Percentiles rank a stretch among this genome's conserved stretches.
Evolutionary conservation across 1,140 invertebrate species (phyloP).

Genomic region (Armadillidium nasatum): DNA sequence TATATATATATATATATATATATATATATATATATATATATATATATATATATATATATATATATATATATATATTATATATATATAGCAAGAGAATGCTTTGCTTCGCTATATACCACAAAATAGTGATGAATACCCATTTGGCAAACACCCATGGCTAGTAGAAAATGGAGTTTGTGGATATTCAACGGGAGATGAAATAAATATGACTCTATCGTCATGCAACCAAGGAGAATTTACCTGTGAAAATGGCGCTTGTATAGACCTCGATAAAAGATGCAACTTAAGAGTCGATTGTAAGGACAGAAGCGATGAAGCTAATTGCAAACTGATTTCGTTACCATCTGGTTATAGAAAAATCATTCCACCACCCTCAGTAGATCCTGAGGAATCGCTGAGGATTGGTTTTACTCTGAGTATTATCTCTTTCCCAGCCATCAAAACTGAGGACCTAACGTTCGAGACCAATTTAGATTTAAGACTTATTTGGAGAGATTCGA

Average conservation of each 20-base stretch:
- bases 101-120: neutral
- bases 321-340: slow-evolving; percentile 57
- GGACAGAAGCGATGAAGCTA: slow-evolving; percentile 82
- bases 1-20: no score
- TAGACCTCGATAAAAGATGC: slow-evolving; percentile 72
- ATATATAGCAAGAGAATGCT: neutral
- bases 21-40: no score
- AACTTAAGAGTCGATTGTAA: slow-evolving; percentile 74
- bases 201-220: slow-evolving; percentile 44
- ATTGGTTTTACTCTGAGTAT: slow-evolving; percentile 31
- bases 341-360: slow-evolving; percentile 34
- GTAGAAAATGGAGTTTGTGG: slow-evolving; percentile 12
- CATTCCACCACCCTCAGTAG: slow-evolving; percentile 33
- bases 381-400: slow-evolving; percentile 9
- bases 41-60: no score
- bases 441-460: slow-evolving; percentile 35
- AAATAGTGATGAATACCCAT: slow-evolving; percentile 16
- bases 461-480: slow-evolving; percentile 22
- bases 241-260: slow-evolving; percentile 85
- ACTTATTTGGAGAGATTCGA: slow-evolving; percentile 34
- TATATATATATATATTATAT: no score
- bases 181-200: slow-evolving; percentile 1
- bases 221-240: slow-evolving; percentile 77
- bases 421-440: slow-evolving; percentile 37
- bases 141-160: slow-evolving; percentile 16